phyloP scores from a whole-genome alignment of 2,113 vertebrate species.

The Malaclemys terrapin region DNA sequence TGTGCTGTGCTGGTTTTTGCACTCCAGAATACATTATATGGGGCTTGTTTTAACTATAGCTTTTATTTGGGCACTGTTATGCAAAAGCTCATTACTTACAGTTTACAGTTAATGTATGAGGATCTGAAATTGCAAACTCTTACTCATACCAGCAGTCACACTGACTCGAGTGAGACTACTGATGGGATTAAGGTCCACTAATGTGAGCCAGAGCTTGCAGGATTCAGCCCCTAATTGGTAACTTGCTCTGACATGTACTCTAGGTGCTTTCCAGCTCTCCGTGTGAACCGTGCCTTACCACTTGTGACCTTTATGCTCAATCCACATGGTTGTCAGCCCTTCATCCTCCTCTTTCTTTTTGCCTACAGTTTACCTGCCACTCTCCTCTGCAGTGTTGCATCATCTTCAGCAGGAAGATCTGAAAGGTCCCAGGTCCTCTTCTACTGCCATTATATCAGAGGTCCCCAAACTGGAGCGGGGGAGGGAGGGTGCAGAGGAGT shows the following conservation, averaged over 20 bases:
- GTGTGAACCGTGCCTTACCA: not conserved
- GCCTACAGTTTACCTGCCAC: not conserved
- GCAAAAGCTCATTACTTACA: not conserved
- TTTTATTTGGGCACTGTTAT: not conserved
- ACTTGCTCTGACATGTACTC: constrained; percentile 38
- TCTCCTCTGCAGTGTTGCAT: not conserved
- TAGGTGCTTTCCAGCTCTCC: constrained; percentile 50
- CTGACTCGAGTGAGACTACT: constrained; percentile 21
- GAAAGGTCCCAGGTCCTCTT: not conserved
- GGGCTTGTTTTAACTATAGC: not conserved
- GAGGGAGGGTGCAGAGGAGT: no score
- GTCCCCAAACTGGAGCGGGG: no score
- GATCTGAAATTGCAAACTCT: constrained; percentile 3
- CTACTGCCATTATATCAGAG: not conserved
- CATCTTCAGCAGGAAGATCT: not conserved
- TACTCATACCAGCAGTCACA: constrained; percentile 24
- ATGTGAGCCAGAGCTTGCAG: not conserved
- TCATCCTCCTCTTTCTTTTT: not conserved
- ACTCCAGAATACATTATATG: not conserved
- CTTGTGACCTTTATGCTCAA: constrained; percentile 14
- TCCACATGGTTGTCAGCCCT: not conserved
- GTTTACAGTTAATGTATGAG: not conserved
- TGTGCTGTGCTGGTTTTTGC: not conserved
- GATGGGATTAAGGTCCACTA: constrained; percentile 9
- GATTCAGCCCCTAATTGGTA: constrained; percentile 13